Conservation (phyloP, 2,113 vertebrate genomes). For the Myotis lucifugus region DNA sequence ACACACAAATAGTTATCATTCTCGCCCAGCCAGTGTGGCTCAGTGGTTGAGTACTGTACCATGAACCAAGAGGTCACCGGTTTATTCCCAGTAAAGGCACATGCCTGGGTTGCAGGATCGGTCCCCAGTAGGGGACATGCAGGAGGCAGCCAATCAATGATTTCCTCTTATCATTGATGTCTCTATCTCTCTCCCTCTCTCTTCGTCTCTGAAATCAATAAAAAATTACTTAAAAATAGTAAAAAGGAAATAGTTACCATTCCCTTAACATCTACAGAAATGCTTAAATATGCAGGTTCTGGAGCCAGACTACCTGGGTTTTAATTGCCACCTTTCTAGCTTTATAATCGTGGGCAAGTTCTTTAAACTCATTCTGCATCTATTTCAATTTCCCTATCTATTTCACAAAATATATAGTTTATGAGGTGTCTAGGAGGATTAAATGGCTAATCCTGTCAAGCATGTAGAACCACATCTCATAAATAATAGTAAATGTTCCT, state of each 20-base stretch:
- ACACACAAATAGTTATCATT: conserved; percentile 3
- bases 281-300: background rate
- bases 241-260: background rate
- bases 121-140: no score
- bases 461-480: background rate
- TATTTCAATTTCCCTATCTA: background rate
- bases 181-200: no score
- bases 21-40: no score
- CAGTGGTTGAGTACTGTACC: no score
- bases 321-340: background rate
- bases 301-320: background rate
- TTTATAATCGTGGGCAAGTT: background rate
- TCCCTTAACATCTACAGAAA: background rate
- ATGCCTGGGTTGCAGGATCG: no score
- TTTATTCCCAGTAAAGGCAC: no score
- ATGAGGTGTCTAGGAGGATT: background rate
- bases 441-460: background rate
- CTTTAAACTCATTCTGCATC: background rate
- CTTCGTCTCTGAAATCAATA: no score
- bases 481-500: background rate
- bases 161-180: no score
- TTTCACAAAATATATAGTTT: background rate
- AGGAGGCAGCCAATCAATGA: no score
- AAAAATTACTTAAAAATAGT: no score
- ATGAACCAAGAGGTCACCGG: no score